Percentiles rank a stretch among this genome's conserved stretches.
Conservation (phyloP, 1,140 invertebrate species). For the Sesamia nonagrioides region DNA sequence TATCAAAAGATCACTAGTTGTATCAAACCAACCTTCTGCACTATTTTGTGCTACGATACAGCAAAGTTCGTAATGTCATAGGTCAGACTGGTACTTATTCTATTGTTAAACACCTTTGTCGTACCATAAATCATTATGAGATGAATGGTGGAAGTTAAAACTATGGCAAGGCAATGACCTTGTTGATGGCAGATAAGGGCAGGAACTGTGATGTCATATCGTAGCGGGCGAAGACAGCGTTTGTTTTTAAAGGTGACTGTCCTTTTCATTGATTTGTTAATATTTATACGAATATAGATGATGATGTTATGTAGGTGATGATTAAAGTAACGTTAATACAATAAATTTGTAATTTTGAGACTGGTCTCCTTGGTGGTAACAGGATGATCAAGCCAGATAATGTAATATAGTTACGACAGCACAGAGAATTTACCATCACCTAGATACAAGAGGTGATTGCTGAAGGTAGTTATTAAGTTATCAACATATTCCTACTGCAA, state of each 20-base stretch:
- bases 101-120: slow-evolving; percentile 39
- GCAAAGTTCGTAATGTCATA: slow-evolving; percentile 40
- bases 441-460: neutral
- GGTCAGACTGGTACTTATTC: slow-evolving; percentile 28
- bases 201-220: slow-evolving; percentile 27
- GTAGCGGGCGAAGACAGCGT: slow-evolving; percentile 2
- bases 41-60: neutral
- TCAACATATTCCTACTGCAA: slow-evolving; percentile 19
- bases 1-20: no score
- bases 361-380: no score
- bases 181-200: slow-evolving; percentile 41
- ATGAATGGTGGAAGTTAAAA: slow-evolving; percentile 42
- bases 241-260: slow-evolving; percentile 21
- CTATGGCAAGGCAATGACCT: slow-evolving; percentile 34
- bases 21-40: neutral
- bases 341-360: neutral
- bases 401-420: neutral
- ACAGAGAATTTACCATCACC: neutral
- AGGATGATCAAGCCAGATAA: neutral
- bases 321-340: neutral
- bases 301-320: neutral
- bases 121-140: slow-evolving; percentile 37
- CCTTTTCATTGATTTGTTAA: neutral
- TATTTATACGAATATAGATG: neutral
- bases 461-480: slow-evolving; percentile 14